A percentile compares a stretch with the other conserved stretches of the same genome.
phyloP scores from a whole-genome alignment of 2,888 invertebrate species.

The Diabrotica balteata region DNA sequence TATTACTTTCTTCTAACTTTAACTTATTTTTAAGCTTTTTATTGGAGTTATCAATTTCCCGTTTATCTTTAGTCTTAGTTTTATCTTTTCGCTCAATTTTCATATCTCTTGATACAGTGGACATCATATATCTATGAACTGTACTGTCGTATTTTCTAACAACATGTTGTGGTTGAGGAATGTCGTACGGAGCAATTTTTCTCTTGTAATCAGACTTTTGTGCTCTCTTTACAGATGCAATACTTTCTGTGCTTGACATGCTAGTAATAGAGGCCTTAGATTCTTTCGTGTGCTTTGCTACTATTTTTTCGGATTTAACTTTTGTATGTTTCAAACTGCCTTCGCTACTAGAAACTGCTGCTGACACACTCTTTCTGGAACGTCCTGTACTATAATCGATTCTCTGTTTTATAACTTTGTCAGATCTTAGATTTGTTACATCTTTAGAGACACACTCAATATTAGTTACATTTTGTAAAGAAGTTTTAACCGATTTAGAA shows the following conservation, averaged over 20 bases:
- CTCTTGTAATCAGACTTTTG: slow-evolving; percentile 36
- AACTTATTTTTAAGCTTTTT: slow-evolving; percentile 46
- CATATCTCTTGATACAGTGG: slow-evolving; percentile 66
- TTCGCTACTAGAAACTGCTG: slow-evolving; percentile 34
- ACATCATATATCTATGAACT: slow-evolving; percentile 67
- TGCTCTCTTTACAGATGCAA: slow-evolving; percentile 11
- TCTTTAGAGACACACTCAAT: not conserved
- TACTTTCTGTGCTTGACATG: slow-evolving; percentile 21
- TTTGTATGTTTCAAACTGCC: too few relatives aligned
- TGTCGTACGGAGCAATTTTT: slow-evolving; percentile 23
- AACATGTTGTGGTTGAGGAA: slow-evolving; percentile 32
- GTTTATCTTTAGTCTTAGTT: slow-evolving; percentile 50
- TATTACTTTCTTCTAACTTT: slow-evolving; percentile 32
- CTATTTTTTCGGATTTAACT: slow-evolving; percentile 14
- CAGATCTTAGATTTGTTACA: not conserved
- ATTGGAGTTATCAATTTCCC: slow-evolving; percentile 52
- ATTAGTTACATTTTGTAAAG: not conserved
- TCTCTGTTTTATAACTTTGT: not conserved
- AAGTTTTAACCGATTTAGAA: not conserved
- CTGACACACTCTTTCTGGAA: not conserved
- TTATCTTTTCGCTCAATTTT: slow-evolving; percentile 58
- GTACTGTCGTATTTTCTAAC: slow-evolving; percentile 49
- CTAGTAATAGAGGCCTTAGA: not conserved
- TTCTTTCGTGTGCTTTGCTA: slow-evolving; percentile 24
- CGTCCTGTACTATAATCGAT: not conserved